Percentiles rank a stretch among this genome's conserved stretches.
Conservation (phyloP, 1,140 invertebrate genomes). For the Thaumatotibia leucotreta region DNA sequence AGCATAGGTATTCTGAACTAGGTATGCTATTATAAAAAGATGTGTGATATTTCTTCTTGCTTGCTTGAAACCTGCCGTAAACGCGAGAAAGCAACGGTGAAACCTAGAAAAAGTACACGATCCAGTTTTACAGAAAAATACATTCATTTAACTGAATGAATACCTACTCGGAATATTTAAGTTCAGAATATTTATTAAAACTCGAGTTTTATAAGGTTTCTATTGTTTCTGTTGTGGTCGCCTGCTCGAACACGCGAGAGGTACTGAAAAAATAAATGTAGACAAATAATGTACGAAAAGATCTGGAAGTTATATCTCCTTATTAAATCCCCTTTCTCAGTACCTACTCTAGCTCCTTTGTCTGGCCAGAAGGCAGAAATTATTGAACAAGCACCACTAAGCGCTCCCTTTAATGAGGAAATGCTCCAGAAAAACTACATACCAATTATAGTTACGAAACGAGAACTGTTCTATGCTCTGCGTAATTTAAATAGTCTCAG, state of each 20-base stretch:
- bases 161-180: background rate
- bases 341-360: background rate
- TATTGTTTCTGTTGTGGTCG: background rate
- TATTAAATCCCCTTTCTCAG: conserved; percentile 22
- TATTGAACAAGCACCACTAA: conserved; percentile 37
- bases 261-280: background rate
- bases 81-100: background rate
- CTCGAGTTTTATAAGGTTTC: too few relatives aligned
- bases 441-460: conserved; percentile 62
- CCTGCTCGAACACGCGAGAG: background rate
- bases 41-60: background rate
- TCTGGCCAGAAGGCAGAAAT: conserved; percentile 25
- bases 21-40: background rate
- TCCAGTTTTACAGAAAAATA: background rate
- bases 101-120: background rate
- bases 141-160: background rate
- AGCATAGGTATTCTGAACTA: background rate
- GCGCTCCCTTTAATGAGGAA: conserved; percentile 63
- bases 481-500: conserved; percentile 16
- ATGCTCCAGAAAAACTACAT: conserved; percentile 64
- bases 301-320: too few relatives aligned
- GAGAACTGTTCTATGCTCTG: conserved; percentile 16
- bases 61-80: background rate
- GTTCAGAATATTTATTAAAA: background rate
- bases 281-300: background rate